phyloP scores from a whole-genome alignment of 2,888 invertebrate genomes.

The Papilio elwesi region DNA sequence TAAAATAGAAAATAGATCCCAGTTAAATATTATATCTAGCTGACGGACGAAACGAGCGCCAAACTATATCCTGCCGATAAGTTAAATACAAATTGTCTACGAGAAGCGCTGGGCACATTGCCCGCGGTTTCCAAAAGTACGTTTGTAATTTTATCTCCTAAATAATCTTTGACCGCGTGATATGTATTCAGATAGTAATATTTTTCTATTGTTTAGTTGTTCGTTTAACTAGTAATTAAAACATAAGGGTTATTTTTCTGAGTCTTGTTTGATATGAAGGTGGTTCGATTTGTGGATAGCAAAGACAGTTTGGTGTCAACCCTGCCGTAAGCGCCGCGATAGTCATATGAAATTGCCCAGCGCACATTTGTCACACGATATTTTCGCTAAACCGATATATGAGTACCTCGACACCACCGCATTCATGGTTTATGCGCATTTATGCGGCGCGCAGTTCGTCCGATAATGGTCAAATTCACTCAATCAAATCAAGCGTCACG shows the following conservation, averaged over 20 bases:
- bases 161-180: not conserved
- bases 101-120: constrained; percentile 19
- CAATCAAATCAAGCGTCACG: no score
- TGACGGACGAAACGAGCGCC: not conserved
- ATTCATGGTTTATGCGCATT: not conserved
- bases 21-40: not conserved
- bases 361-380: no score
- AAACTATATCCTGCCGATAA: constrained; percentile 28
- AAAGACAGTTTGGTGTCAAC: no score
- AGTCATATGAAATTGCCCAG: not conserved
- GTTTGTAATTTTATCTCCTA: constrained; percentile 1
- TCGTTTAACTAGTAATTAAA: constrained; percentile 1
- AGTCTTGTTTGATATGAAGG: not conserved
- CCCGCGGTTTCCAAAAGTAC: not conserved
- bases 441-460: not conserved
- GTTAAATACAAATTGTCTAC: not conserved
- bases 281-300: no score
- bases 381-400: no score
- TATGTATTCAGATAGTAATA: not conserved
- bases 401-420: no score
- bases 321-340: no score
- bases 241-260: not conserved
- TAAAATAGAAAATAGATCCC: constrained; percentile 6
- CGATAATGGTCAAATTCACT: no score
- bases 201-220: not conserved